Conservation (phyloP, 2,888 invertebrate genomes). For the Tipula vernalis region DNA sequence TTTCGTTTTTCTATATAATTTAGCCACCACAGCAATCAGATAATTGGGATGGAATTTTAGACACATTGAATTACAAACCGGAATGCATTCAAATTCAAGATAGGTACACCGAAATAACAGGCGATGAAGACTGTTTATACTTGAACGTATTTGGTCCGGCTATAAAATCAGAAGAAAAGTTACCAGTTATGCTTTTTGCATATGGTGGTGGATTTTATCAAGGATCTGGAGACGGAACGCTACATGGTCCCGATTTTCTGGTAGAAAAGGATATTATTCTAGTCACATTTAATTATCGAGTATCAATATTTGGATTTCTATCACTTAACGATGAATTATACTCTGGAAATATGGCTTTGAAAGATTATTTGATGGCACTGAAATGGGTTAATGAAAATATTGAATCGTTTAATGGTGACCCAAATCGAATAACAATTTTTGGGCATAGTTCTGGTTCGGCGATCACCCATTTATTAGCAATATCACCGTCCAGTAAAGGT, state of each 20-base stretch:
- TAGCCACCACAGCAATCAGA: neutral
- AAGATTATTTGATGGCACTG: neutral
- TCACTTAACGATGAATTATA: neutral
- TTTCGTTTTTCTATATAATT: too few relatives aligned
- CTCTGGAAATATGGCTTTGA: neutral
- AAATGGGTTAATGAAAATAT: slow-evolving; percentile 8
- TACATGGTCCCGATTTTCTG: slow-evolving; percentile 7
- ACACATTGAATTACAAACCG: neutral
- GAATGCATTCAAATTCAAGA: neutral
- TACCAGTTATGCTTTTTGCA: slow-evolving; percentile 12
- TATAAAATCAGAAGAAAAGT: neutral
- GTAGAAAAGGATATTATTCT: slow-evolving; percentile 10
- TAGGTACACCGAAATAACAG: neutral
- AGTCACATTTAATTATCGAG: neutral
- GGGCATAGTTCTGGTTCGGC: neutral
- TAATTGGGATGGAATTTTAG: neutral
- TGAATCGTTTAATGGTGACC: neutral
- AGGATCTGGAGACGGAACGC: neutral
- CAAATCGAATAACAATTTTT: neutral
- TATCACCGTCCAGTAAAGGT: neutral
- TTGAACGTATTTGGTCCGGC: neutral
- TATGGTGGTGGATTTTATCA: slow-evolving; percentile 10
- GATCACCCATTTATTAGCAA: neutral
- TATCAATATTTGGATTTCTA: neutral
- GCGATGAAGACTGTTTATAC: neutral